Evolutionary conservation across 2,113 vertebrate species (phyloP).

Genomic region (Salvelinus fontinalis): DNA sequence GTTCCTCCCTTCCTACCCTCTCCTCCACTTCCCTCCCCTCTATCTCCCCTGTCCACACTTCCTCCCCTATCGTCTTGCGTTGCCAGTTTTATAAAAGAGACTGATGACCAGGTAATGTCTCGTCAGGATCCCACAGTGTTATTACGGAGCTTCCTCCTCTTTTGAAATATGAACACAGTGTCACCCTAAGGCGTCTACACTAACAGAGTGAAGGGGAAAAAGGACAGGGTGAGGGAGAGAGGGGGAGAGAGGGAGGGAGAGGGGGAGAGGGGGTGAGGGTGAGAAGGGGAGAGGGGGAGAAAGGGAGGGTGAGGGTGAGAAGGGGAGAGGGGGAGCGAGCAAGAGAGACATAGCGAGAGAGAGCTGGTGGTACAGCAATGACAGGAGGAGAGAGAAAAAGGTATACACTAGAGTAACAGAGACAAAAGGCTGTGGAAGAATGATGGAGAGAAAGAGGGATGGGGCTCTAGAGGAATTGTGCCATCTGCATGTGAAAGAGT

Average conservation of each 20-base stretch:
- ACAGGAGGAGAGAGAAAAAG: slow-evolving; percentile 39
- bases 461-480: slow-evolving; percentile 60
- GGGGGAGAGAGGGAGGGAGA: background rate
- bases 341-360: background rate
- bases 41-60: too few species aligned
- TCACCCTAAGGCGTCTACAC: slow-evolving; percentile 75
- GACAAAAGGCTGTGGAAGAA: slow-evolving; percentile 38
- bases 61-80: background rate
- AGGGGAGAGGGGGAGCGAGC: background rate
- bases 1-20: too few species aligned
- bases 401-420: slow-evolving; percentile 28
- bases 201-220: slow-evolving; percentile 56
- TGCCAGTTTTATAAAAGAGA: slow-evolving; percentile 70
- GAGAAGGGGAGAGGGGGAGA: background rate
- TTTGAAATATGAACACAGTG: slow-evolving; percentile 75
- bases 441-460: slow-evolving; percentile 44
- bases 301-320: background rate
- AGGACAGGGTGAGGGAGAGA: background rate
- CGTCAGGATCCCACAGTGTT: slow-evolving; percentile 67
- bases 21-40: too few species aligned
- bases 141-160: slow-evolving; percentile 57
- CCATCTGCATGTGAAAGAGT: slow-evolving; percentile 77
- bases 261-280: background rate
- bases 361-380: slow-evolving; percentile 11
- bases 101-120: slow-evolving; percentile 75